Percentiles rank a stretch among this genome's conserved stretches.
These are phyloP conservation scores for Crocuta crocuta DNA, from an alignment of 2,113 vertebrate genomes.

Conservation along the genomic window DNA sequence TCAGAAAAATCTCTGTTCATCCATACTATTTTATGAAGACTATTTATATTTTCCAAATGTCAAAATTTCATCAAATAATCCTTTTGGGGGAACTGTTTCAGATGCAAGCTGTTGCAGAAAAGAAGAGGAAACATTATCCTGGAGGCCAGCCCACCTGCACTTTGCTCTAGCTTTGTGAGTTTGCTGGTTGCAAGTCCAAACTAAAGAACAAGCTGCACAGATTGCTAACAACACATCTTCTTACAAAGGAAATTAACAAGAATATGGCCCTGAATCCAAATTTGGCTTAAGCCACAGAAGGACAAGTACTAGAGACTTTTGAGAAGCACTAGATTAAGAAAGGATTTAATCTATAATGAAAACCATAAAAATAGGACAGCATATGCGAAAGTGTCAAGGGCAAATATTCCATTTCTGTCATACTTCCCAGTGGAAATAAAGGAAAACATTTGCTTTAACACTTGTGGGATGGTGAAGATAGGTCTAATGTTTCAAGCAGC, in stretches of 20 bases:
- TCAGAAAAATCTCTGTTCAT: constrained; percentile 32
- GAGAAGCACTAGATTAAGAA: not conserved
- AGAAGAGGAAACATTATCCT: not conserved
- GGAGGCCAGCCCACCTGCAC: not conserved
- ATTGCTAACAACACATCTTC: not conserved
- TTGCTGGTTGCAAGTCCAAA: not conserved
- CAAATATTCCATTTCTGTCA: not conserved
- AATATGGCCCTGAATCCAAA: not conserved
- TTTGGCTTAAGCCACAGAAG: not conserved
- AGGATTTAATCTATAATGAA: not conserved
- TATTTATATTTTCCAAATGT: constrained; percentile 27
- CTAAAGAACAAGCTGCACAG: not conserved
- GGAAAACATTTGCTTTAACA: not conserved
- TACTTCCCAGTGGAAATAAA: not conserved
- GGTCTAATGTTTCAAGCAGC: not conserved
- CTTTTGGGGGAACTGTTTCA: not conserved
- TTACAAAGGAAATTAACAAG: not conserved
- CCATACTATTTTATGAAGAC: not conserved
- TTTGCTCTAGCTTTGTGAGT: not conserved
- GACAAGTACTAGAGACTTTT: not conserved
- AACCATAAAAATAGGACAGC: not conserved
- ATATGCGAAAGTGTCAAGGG: not conserved
- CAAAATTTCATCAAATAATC: not conserved
- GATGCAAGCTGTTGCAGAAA: not conserved
- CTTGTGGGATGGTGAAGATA: not conserved